Conservation (phyloP, 2,113 vertebrate genomes). For the Tympanuchus pallidicinctus region DNA sequence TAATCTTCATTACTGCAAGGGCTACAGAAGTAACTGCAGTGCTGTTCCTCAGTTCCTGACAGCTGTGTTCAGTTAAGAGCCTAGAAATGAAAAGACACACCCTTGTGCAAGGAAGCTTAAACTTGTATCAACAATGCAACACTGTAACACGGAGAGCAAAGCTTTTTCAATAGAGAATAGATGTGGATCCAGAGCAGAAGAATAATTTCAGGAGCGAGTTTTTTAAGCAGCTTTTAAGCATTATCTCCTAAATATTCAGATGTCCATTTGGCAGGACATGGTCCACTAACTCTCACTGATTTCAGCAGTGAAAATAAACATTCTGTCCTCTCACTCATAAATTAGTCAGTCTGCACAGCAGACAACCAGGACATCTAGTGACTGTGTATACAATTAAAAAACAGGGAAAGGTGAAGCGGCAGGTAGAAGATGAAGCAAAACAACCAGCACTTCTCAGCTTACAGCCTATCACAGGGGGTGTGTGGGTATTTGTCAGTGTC, state of each 20-base stretch:
- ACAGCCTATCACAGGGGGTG: neutral
- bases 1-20: neutral
- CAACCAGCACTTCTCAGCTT: neutral
- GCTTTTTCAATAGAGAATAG: neutral
- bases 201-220: neutral
- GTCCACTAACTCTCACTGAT: neutral
- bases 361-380: neutral
- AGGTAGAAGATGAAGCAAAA: neutral
- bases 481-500: neutral
- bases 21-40: neutral
- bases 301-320: neutral
- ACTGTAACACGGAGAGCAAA: neutral
- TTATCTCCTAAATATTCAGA: neutral
- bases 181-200: neutral
- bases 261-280: neutral
- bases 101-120: neutral
- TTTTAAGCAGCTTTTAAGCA: neutral
- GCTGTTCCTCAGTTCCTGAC: neutral
- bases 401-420: neutral
- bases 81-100: neutral
- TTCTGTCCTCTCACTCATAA: neutral
- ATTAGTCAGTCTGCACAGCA: neutral
- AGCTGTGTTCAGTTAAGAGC: neutral
- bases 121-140: neutral
- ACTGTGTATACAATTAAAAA: neutral